Conservation (phyloP, 1,140 invertebrate genomes). For the Leptonema lineaticorne region DNA sequence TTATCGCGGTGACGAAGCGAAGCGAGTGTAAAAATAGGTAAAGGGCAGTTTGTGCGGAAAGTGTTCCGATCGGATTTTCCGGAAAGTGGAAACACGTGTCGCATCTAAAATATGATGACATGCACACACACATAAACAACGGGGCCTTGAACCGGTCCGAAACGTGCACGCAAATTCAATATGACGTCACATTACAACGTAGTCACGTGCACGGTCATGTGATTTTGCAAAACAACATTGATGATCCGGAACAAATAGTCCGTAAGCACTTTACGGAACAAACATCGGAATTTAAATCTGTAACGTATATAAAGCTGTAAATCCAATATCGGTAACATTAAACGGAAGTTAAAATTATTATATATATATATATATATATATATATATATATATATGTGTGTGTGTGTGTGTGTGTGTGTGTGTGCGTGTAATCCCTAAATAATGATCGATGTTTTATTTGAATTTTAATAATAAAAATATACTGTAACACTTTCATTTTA, state of each 20-base stretch:
- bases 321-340: no score
- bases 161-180: neutral
- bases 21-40: no score
- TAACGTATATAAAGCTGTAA: no score
- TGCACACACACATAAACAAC: no score
- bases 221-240: slow-evolving; percentile 5
- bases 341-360: no score
- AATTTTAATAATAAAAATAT: no score
- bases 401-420: neutral
- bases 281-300: no score
- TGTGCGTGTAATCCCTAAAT: neutral
- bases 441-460: no score
- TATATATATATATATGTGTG: neutral
- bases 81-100: slow-evolving; percentile 16
- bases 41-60: no score
- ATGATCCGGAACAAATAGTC: neutral
- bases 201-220: slow-evolving; percentile 20
- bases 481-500: no score
- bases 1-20: no score
- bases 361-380: neutral
- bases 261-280: no score
- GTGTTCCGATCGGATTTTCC: slow-evolving; percentile 4
- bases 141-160: neutral
- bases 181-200: neutral
- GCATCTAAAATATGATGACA: slow-evolving; percentile 10